Evolutionary conservation across 2,797 vertebrate species (phyloP), one percentile per base, ranked within the genome.

Genomic region (Chiloscyllium punctatum): DNA sequence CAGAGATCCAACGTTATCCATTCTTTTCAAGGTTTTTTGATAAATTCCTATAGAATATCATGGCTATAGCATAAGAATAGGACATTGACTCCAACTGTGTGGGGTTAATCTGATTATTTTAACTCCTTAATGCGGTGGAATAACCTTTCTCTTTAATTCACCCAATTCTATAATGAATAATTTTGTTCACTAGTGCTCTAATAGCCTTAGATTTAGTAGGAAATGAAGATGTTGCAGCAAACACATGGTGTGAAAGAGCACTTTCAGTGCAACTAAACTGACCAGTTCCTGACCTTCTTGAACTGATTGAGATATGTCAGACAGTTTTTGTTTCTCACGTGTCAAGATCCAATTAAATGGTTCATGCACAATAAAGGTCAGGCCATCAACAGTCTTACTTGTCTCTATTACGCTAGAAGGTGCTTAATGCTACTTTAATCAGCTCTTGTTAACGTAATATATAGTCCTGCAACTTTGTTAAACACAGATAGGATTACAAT

Each of bases 381-480:
- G 94, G 77, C 48, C 30, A 72, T 77, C 69, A 95, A 53, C 25
- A 33, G 71, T 53, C 42, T 95, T 95, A 95, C n/a, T 42, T 9
- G 48, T 95, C 13, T 95, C 71, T 8, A 95, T 95, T 95, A 53
- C 30, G 71, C 94, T 33, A 13, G 27, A n/a, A 25, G 4, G 69
- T 95, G 71, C 69, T 94, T 94, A 94, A 71, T 68, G 27, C 72
- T 74, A 53, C 30, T 51, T 94, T 94, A 72, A 94, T 94, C 94
- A 33, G 94, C 94, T 95, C 48, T 72, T 74, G 94, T 95, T 95
- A 95, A 53, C 71, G 68, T 77, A 74, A 95, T 95, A 53, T 72
- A 95, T 53, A 71, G 66, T 53, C 42, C 72, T 48, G 37, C 27
- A 94, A n/a, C 25, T 18, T 27, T 74, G 68, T 72, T 94, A 51